Evolutionary conservation across 2,888 invertebrate genomes (phyloP), one percentile per base, ranked within the genome.

Genomic region (Lampropteryx suffumata): DNA sequence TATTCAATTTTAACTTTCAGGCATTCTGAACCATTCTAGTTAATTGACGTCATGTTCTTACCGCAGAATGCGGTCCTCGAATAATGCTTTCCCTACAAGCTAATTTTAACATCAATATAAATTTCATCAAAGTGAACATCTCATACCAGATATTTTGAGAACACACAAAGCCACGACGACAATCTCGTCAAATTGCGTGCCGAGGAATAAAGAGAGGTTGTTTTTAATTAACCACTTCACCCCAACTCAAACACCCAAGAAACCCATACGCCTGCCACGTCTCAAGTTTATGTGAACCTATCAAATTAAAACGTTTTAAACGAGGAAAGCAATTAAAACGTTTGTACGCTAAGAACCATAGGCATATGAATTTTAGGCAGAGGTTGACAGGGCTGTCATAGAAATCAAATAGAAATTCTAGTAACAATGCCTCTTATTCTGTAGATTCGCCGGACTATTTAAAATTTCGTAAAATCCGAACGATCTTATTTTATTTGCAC

Each of bases 141-240:
- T 39, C 32, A 32, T 9, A 14, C 24, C n/a, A n/a, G 29, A 13
- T n/a, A 30, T 39, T 53, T 48, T 45, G 36, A 27, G 35, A 28
- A 49, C 21, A 49, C 37, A 50, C 37, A 48, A 40, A 21, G 28
- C 28, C 32, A 43, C 5, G 17, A 11, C 28, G 36, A 49, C 51
- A 49, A 36, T 42, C 45, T 42, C 34, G 42, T 50, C 40, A 48
- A 43, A 48, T 55, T 43, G 45, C 57, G 57, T 57, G 52, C 50
- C 55, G 30, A 35, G 30, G 35, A 53, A 57, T 55, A 50, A 55
- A 48, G 40, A 40, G 49, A 40, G 37, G 12, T 53, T 56, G 46
- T 41, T 51, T 47, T 41, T 53, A 50, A 59, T 53, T 46, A 56
- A 57, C 52, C 52, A 59, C 54, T 51, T 54, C 32, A 32, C 14